phyloP scores from a whole-genome alignment of 1,140 invertebrate genomes.

The Procambarus virginalis region DNA sequence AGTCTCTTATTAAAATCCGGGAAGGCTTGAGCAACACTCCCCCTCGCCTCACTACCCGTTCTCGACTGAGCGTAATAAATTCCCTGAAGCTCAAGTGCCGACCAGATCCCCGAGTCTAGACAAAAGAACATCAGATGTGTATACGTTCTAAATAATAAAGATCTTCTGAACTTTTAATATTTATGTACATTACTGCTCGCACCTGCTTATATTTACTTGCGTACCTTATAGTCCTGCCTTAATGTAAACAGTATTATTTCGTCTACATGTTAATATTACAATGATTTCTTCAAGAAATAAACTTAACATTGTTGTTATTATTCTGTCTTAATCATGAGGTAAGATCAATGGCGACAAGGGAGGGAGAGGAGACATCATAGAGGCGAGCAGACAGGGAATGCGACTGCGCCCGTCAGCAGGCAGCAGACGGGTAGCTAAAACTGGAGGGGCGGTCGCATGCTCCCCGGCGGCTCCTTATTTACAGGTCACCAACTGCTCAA shows the following conservation, averaged over 20 bases:
- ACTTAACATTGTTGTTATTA: no score
- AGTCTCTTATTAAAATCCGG: constrained; percentile 50
- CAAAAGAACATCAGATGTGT: constrained; percentile 19
- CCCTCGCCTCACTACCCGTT: constrained; percentile 1
- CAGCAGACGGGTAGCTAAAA: neutral
- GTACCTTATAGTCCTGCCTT: neutral
- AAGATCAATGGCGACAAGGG: neutral
- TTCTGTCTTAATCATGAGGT: neutral
- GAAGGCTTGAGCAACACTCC: constrained; percentile 2
- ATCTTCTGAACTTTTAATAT: neutral
- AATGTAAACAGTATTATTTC: constrained; percentile 35
- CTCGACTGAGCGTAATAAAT: constrained; percentile 17
- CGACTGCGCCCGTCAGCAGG: neutral
- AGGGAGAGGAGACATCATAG: neutral
- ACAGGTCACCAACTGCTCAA: neutral
- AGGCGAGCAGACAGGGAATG: neutral
- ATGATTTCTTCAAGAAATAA: neutral
- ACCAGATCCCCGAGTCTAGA: neutral
- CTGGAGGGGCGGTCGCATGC: neutral
- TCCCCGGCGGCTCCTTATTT: no score
- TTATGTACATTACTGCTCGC: neutral
- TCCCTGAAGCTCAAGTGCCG: neutral
- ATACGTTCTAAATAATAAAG: neutral
- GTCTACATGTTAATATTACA: constrained; percentile 9
- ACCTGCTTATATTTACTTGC: neutral